Evolutionary conservation across 2,888 invertebrate species (phyloP), one percentile per base, ranked within the genome.

Genomic region (Tanypteryx hageni): DNA sequence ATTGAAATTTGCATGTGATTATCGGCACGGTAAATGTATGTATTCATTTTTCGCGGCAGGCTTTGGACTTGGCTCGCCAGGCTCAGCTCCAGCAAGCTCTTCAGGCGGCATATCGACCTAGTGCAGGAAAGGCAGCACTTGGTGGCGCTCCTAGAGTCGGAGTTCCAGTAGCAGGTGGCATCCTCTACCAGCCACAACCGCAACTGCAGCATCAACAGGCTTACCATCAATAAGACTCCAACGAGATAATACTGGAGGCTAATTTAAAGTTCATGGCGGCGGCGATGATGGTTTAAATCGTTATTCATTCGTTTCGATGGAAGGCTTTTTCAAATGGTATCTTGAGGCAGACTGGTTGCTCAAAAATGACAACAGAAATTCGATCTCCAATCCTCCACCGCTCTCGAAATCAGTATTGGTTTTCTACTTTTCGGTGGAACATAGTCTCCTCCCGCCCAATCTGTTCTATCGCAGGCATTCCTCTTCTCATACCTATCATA

Each of bases 1-100:
- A 44, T 44, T 1, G 44, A 44, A 44, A 44, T 44, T 44, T 44
- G 44, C 44, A 44, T 44, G 44, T 44, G 44, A 3, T 44, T 44
- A 44, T 44, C 44, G 5, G 3, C 44, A 44, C n/a, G n/a, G n/a
- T n/a, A n/a, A n/a, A n/a, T n/a, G n/a, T n/a, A n/a, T 83, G 13
- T 10, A n/a, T 83, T 83, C 57, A n/a, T 57, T 83, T 57, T 68
- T 64, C 59, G 16, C 59, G 11, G 44, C 64, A 89, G 89, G 27
- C 57, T 18, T 81, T 57, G 31, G 58, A 81, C 18, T 22, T 61
- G 84, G 84, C 59, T 22, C 89, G 92, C 44, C 91, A 58, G n/a
- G 86, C 94, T 57, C 95, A 94, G 92, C 95, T 92, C 95, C 95
- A 93, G 94, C 94, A 92, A 93, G 94, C 93, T 93, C 89, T 89